Conservation (phyloP, 2,113 vertebrate genomes). For the Burhinus bistriatus region DNA sequence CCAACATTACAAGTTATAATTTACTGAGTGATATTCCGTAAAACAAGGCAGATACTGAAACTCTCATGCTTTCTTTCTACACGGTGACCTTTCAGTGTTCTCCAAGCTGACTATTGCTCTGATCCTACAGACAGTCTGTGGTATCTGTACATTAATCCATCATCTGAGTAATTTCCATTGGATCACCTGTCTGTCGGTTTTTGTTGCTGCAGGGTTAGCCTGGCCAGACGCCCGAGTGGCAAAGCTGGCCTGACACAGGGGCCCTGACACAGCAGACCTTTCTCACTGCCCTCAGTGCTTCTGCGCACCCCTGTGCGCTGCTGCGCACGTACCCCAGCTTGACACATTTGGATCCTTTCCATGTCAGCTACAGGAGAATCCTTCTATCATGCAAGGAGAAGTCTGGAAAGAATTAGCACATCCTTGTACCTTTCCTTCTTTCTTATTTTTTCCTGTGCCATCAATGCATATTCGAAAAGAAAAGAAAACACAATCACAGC, state of each 20-base stretch:
- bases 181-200: not conserved
- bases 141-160: not conserved
- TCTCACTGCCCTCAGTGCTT: not conserved
- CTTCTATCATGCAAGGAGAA: not conserved
- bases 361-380: not conserved
- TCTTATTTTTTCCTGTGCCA: not conserved
- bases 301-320: rapidly evolving
- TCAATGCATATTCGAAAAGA: not conserved
- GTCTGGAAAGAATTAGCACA: not conserved
- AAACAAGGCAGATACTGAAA: not conserved
- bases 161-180: not conserved
- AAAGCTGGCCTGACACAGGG: not conserved
- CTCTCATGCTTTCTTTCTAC: not conserved
- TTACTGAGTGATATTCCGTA: not conserved
- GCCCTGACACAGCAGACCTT: not conserved
- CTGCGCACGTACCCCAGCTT: not conserved
- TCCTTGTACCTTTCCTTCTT: not conserved
- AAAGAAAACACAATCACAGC: not conserved
- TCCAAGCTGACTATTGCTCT: not conserved
- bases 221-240: rapidly evolving
- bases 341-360: not conserved
- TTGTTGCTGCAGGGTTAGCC: not conserved
- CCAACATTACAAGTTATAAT: not conserved
- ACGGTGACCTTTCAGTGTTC: not conserved
- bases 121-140: not conserved